Evolutionary conservation across 2,888 invertebrate genomes (phyloP).

Genomic region (Coleophora flavipennella): DNA sequence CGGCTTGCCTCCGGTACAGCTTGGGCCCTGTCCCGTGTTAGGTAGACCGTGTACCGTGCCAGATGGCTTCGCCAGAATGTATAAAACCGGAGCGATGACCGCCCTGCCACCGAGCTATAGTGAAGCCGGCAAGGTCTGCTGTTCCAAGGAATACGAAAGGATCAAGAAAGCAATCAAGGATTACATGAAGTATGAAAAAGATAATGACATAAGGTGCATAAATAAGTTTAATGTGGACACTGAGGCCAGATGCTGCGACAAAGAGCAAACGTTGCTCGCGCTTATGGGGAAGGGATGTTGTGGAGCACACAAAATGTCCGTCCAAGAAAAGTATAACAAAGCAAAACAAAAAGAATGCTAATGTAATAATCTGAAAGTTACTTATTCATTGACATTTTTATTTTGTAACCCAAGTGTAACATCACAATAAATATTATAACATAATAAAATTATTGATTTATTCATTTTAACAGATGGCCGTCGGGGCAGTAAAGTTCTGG

Average conservation of each 20-base stretch:
- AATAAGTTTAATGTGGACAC: conserved; percentile 56
- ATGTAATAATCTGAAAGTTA: too few species aligned
- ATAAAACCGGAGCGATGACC: conserved; percentile 43
- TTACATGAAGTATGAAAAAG: conserved; percentile 51
- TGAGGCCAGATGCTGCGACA: conserved; percentile 59
- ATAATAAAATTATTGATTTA: too few species aligned
- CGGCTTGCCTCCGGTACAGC: conserved; percentile 53
- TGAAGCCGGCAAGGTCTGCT: conserved; percentile 59
- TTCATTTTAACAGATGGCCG: too few species aligned
- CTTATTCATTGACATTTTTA: conserved; percentile 45
- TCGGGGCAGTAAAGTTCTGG: too few species aligned
- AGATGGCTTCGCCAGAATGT: conserved; percentile 62
- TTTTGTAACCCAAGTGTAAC: conserved; percentile 51
- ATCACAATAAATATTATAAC: conserved; percentile 15
- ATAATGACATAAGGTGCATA: conserved; percentile 49
- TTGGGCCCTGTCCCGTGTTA: conserved; percentile 62
- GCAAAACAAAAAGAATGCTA: too few species aligned
- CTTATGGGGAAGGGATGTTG: conserved; percentile 54
- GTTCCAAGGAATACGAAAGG: conserved; percentile 60
- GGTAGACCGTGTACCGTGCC: conserved; percentile 58
- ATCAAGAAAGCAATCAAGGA: conserved; percentile 57
- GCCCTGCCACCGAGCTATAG: conserved; percentile 47
- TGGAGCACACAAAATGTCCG: conserved; percentile 41
- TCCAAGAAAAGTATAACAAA: too few species aligned
- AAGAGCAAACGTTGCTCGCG: conserved; percentile 44